phyloP scores from a whole-genome alignment of 2,113 vertebrate species.

The Oryzias curvinotus region DNA sequence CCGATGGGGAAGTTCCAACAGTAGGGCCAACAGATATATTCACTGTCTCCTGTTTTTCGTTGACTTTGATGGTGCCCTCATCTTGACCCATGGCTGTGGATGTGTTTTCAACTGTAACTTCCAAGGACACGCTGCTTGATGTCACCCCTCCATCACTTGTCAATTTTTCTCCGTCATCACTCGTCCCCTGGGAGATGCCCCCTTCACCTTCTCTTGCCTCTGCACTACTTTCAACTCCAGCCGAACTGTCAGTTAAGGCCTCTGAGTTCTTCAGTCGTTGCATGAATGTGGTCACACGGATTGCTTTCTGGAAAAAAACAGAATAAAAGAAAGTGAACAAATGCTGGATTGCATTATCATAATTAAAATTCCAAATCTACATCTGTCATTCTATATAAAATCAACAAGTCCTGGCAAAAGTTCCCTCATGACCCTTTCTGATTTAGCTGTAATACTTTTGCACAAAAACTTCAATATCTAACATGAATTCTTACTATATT shows the following conservation, averaged over 20 bases:
- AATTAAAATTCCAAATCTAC: neutral
- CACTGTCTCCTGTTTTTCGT: constrained; percentile 34
- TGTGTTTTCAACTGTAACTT: constrained; percentile 73
- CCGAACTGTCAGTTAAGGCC: constrained; percentile 53
- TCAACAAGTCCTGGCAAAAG: too few relatives aligned
- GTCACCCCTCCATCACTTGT: constrained; percentile 61
- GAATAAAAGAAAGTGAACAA: constrained; percentile 19
- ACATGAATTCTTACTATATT: too few relatives aligned
- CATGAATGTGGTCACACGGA: constrained; percentile 87
- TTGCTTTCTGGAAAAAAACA: constrained; percentile 80
- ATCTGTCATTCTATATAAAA: too few relatives aligned
- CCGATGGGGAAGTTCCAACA: constrained; percentile 56
- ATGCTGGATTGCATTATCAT: neutral
- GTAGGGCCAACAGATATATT: constrained; percentile 46
- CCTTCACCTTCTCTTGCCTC: constrained; percentile 57
- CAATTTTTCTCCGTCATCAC: constrained; percentile 58
- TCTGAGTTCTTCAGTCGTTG: constrained; percentile 82
- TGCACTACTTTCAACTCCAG: constrained; percentile 51
- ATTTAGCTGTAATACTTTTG: too few relatives aligned
- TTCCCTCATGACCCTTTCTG: too few relatives aligned
- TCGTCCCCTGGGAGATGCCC: constrained; percentile 53
- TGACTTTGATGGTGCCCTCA: constrained; percentile 23
- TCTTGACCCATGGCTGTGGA: constrained; percentile 37
- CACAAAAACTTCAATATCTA: too few relatives aligned
- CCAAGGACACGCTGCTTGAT: constrained; percentile 72